Evolutionary conservation across 2,113 vertebrate species (phyloP), one percentile per base, ranked within the genome.

Genomic region (Alaudala cheleensis): DNA sequence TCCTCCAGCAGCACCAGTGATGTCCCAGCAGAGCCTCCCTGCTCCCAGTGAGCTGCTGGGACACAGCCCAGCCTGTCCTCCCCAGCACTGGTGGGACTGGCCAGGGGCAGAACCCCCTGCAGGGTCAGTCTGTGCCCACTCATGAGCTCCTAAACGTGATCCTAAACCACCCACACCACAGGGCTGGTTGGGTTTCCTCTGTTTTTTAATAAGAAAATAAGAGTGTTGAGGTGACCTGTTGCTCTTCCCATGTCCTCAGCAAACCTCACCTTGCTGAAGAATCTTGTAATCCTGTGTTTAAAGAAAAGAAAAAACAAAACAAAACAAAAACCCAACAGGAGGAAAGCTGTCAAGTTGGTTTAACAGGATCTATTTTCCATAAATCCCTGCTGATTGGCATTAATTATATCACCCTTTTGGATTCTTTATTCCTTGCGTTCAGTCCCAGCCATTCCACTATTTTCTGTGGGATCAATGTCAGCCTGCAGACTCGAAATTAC

Each of bases 351-450:
- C 89, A 89, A 19, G 62, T 70, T 73, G 64, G 77, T 81, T 93
- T 89, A 94, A 91, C 93, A 94, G 95, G 93, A 91, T 93, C 86
- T 93, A 31, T 92, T 95, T 92, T 96, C 91, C 91, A 92, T 86
- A 89, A 93, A 91, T 91, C 91, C 89, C 72, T 45, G 77, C 77
- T 96, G 95, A 93, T 92, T 96, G 86, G 93, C 91, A 45, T 92
- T 96, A 92, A 96, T 96, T 96, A 92, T 65, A 91, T 91, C 89
- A 94, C 72, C 77, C 91, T 78, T 88, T 91, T 53, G 94, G 81
- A 42, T 92, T 89, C 91, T 92, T 73, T 77, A 93, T 88, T 95
- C 94, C 93, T 50, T 62, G 89, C 9, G 2, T 83, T 86, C 89
- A 22, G 3, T 80, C 78, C 86, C 95, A 95, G 76, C 72, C 25